Percentiles rank a stretch among this genome's conserved stretches.
phyloP scores from a whole-genome alignment of 1,140 invertebrate genomes.

The Grapholita molesta region DNA sequence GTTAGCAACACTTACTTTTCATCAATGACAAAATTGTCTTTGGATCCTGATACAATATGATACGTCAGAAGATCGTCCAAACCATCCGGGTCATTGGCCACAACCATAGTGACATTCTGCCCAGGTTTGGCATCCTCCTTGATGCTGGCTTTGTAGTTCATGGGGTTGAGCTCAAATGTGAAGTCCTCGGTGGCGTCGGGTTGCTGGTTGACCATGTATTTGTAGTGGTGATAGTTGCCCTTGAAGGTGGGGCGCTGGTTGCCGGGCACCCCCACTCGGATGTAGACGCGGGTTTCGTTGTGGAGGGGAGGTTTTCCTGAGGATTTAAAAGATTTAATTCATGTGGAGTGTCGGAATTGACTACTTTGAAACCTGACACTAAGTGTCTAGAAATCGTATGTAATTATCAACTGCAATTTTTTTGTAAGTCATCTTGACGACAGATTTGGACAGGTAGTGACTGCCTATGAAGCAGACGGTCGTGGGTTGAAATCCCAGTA shows the following conservation, averaged over 20 bases:
- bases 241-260: conserved; percentile 88
- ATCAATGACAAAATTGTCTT: conserved; percentile 89
- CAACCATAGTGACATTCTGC: conserved; percentile 84
- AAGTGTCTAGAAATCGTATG: conserved; percentile 82
- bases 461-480: too few relatives aligned
- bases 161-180: conserved; percentile 78
- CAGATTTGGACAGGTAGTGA: too few relatives aligned
- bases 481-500: too few relatives aligned
- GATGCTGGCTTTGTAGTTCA: conserved; percentile 83
- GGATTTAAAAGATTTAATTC: neutral
- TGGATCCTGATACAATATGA: conserved; percentile 85
- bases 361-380: conserved; percentile 81
- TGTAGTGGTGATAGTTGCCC: conserved; percentile 81
- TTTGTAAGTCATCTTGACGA: too few relatives aligned
- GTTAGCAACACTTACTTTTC: conserved; percentile 78
- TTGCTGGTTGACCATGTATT: conserved; percentile 53
- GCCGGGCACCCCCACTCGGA: conserved; percentile 86
- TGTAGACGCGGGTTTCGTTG: conserved; percentile 81
- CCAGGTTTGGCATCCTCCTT: conserved; percentile 84
- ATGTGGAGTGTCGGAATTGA: conserved; percentile 69
- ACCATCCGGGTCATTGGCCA: conserved; percentile 88
- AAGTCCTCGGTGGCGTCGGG: conserved; percentile 60
- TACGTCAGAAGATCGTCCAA: conserved; percentile 84
- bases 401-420: too few relatives aligned
- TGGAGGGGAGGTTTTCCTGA: conserved; percentile 80